Percentiles rank a stretch among this genome's conserved stretches.
Evolutionary conservation across 2,113 vertebrate genomes (phyloP).

Genomic region (Gallinago media): DNA sequence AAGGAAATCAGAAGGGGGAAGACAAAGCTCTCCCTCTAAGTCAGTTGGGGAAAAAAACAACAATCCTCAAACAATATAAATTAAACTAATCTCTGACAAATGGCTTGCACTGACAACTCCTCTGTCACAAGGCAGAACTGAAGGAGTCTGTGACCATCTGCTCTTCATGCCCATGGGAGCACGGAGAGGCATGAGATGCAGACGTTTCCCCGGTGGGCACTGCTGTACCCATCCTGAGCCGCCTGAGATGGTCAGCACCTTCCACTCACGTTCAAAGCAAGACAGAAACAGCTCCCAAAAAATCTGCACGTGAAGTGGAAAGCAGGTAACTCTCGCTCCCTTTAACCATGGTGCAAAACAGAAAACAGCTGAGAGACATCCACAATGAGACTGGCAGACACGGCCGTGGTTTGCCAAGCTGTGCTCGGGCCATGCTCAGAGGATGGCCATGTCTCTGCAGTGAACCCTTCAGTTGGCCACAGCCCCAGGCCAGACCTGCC

Average conservation of each 20-base stretch:
- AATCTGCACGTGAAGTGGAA: neutral
- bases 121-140: neutral
- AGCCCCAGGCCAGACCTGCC: neutral
- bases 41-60: neutral
- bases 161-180: neutral
- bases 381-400: neutral
- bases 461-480: neutral
- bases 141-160: neutral
- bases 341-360: neutral
- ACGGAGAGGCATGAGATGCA: neutral
- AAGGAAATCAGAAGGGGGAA: neutral
- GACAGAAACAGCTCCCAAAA: neutral
- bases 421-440: neutral
- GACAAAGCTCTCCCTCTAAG: neutral
- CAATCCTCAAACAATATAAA: neutral
- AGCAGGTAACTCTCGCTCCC: neutral
- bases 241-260: neutral
- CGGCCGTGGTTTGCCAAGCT: rapidly evolving
- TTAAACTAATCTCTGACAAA: neutral
- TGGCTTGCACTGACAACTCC: neutral
- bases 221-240: neutral
- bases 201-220: neutral
- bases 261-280: neutral
- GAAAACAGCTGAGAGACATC: neutral
- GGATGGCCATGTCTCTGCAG: neutral